Conservation (phyloP, 2,113 vertebrate species). For the Trematocara zebra region DNA sequence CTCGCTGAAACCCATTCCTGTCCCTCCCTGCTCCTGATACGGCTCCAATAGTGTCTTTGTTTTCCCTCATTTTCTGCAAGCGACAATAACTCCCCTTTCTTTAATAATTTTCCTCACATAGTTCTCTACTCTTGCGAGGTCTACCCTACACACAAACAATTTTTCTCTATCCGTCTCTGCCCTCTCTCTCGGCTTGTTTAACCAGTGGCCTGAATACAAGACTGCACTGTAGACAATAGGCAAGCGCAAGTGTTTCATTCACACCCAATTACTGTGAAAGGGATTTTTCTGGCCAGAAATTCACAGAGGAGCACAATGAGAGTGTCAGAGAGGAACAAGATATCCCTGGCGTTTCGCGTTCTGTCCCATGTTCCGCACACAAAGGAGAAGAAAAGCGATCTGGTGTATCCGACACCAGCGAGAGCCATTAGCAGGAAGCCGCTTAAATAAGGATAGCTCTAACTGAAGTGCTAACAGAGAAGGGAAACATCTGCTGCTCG, state of each 20-base stretch:
- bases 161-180: background rate
- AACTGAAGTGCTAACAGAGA: constrained; percentile 37
- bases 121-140: background rate
- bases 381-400: constrained; percentile 55
- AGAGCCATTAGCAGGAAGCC: constrained; percentile 37
- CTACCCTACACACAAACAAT: background rate
- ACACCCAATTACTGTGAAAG: constrained; percentile 60
- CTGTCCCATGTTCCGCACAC: constrained; percentile 43
- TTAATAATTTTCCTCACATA: background rate
- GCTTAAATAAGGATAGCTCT: constrained; percentile 60
- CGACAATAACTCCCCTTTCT: background rate
- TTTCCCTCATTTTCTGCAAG: background rate
- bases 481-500: constrained; percentile 54
- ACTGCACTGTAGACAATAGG: constrained; percentile 44
- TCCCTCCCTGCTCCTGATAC: background rate
- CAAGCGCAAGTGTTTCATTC: constrained; percentile 54
- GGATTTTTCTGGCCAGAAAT: constrained; percentile 46
- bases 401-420: constrained; percentile 30
- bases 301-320: constrained; percentile 47
- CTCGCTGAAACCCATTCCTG: background rate
- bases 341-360: constrained; percentile 33
- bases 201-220: constrained; percentile 41
- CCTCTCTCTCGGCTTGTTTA: constrained; percentile 38
- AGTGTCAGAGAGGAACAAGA: constrained; percentile 53
- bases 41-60: background rate